Percentiles rank a stretch among this genome's conserved stretches.
Conservation (phyloP, 1,140 invertebrate species). For the Hyposmocoma kahamanoa region DNA sequence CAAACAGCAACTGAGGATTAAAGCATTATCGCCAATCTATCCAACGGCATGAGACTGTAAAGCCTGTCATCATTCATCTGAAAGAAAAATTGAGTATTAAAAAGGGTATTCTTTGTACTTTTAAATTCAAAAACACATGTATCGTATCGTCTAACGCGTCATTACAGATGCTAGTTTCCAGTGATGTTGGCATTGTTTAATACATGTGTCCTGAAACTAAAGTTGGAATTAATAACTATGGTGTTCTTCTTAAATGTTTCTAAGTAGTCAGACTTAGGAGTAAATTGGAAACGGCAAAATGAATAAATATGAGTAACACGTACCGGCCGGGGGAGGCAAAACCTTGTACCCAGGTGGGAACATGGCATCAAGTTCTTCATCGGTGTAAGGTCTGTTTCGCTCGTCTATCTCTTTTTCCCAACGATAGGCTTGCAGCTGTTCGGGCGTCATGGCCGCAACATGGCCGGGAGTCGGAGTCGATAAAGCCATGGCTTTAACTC, state of each 20-base stretch:
- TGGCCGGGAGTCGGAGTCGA: constrained; percentile 97
- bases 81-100: constrained; percentile 67
- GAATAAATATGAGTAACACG: constrained; percentile 31
- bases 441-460: constrained; percentile 97
- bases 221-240: constrained; percentile 57
- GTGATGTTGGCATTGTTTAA: constrained; percentile 36
- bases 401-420: constrained; percentile 99
- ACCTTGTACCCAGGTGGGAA: constrained; percentile 99
- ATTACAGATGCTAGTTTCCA: constrained; percentile 30
- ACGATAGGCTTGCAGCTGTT: constrained; percentile 98
- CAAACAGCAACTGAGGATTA: constrained; percentile 29
- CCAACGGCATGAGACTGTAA: constrained; percentile 54
- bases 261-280: constrained; percentile 16
- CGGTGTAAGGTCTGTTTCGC: constrained; percentile 94
- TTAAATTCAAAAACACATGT: constrained; percentile 51
- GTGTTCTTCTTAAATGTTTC: constrained; percentile 26
- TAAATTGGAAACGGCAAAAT: constrained; percentile 13
- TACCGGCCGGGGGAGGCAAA: constrained; percentile 93
- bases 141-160: constrained; percentile 17
- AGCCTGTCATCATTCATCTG: constrained; percentile 66
- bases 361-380: constrained; percentile 97
- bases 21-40: constrained; percentile 45
- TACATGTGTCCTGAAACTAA: constrained; percentile 72
- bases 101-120: constrained; percentile 29
- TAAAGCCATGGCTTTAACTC: constrained; percentile 97